phyloP scores from a whole-genome alignment of 2,797 vertebrate species.

The Adelosebastes latens region DNA sequence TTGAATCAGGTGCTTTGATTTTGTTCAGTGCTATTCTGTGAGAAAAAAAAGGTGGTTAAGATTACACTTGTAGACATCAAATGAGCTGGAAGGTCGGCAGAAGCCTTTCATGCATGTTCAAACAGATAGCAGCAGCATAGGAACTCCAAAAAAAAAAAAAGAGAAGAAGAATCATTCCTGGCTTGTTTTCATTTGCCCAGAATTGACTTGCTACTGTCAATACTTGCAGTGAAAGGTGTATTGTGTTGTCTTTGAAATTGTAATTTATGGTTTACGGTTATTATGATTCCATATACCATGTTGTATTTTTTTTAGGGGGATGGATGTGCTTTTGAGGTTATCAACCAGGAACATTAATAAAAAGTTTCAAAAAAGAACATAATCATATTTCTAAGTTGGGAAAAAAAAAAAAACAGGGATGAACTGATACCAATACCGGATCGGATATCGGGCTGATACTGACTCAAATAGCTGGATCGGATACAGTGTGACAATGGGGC shows the following conservation, averaged over 20 bases:
- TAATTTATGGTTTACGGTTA: slow-evolving; percentile 69
- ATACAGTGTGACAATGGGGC: no score
- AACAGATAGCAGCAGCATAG: slow-evolving; percentile 65
- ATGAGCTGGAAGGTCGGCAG: slow-evolving; percentile 64
- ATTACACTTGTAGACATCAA: slow-evolving; percentile 69
- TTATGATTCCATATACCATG: slow-evolving; percentile 38
- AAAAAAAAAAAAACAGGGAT: no score
- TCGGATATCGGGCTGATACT: no score
- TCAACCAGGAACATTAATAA: slow-evolving; percentile 33
- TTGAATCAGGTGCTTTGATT: slow-evolving; percentile 72
- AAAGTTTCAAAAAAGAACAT: no score
- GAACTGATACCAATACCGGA: no score
- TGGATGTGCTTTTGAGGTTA: slow-evolving; percentile 41
- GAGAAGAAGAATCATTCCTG: slow-evolving; percentile 44
- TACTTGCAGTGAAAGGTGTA: slow-evolving; percentile 58
- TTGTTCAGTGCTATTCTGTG: slow-evolving; percentile 52
- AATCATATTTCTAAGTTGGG: neutral
- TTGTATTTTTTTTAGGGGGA: slow-evolving; percentile 5
- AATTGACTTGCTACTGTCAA: slow-evolving; percentile 69
- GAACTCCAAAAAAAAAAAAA: slow-evolving; percentile 18
- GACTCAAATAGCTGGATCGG: no score
- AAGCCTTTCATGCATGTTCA: slow-evolving; percentile 76
- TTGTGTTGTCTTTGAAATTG: slow-evolving; percentile 74
- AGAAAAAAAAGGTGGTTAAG: slow-evolving; percentile 59
- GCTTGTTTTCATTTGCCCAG: slow-evolving; percentile 55